Base-by-base conservation (phyloP, 2,888 invertebrate genomes). In the Rotaria macrura region DNA sequence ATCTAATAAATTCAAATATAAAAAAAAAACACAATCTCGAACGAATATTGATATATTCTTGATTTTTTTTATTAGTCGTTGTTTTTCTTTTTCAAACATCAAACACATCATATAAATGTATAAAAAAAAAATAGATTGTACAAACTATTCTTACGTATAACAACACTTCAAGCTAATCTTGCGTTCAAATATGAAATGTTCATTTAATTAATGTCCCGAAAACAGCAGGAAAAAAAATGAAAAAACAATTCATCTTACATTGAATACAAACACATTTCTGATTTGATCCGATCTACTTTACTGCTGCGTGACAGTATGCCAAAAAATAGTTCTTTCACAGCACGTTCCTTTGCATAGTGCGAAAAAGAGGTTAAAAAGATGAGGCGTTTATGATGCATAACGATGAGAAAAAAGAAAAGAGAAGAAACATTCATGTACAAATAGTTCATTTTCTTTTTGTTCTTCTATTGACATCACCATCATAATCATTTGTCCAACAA, bases 271-370 rank as follows among this genome's bases (percentile, higher is more conserved):
- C 65, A 65, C 65, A 65, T 65, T 17, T 29, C 20, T 65, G 65
- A 65, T 65, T 65, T 65, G 34, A 65, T 65, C 65, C 38, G 34
- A 65, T 65, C 65, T 65, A 65, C 65, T 65, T 65, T 38, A 65
- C 65, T 65, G 65, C 65, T 65, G 65, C 65, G 65, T 65, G 65
- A 65, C 34, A 65, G 65, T 34, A 65, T 65, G 65, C 34, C 65
- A 65, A 20, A 65, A 29, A 65, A 34, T 20, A 29, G 17, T 65
- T 65, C 65, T 6, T 65, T 65, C 65, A 65, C 65, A 65, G 65
- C 65, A 65, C 65, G 65, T 34, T 34, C 4, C 5, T 34, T 34
- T 65, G 65, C 65, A 34, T 65, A 34, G 65, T 34, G 65, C 34
- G 65, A 65, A 65, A 65, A 65, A 29, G 20, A 25, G 25, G 23